Conservation (phyloP, 2,113 vertebrate species). For the Theristicus caerulescens region DNA sequence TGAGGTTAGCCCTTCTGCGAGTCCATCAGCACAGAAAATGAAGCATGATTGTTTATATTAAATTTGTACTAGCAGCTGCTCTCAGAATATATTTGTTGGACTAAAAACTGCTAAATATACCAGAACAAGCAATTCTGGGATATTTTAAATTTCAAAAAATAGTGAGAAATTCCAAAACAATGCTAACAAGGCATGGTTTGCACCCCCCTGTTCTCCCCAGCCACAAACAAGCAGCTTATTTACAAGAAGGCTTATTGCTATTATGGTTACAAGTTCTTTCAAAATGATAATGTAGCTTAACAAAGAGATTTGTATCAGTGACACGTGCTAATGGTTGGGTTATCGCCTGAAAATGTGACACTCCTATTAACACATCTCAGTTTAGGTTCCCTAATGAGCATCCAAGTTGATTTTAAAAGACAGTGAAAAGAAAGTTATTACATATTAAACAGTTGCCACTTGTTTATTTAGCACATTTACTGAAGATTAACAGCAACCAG, state of each 20-base stretch:
- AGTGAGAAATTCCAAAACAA: not conserved
- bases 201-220: not conserved
- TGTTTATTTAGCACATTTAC: not conserved
- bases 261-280: not conserved
- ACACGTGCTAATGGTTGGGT: not conserved
- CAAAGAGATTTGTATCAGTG: not conserved
- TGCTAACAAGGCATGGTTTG: not conserved
- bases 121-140: not conserved
- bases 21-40: not conserved
- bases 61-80: not conserved
- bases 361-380: not conserved
- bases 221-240: not conserved
- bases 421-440: not conserved
- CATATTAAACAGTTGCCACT: slow-evolving; percentile 33
- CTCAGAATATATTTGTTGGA: not conserved
- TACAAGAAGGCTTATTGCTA: not conserved
- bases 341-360: not conserved
- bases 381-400: not conserved
- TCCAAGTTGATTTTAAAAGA: slow-evolving; percentile 44
- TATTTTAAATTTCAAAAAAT: not conserved
- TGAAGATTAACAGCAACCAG: not conserved
- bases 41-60: not conserved
- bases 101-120: not conserved
- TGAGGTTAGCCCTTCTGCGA: not conserved
- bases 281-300: slow-evolving; percentile 2